Conservation (phyloP, 2,888 invertebrate genomes). For the Drosophila putrida region DNA sequence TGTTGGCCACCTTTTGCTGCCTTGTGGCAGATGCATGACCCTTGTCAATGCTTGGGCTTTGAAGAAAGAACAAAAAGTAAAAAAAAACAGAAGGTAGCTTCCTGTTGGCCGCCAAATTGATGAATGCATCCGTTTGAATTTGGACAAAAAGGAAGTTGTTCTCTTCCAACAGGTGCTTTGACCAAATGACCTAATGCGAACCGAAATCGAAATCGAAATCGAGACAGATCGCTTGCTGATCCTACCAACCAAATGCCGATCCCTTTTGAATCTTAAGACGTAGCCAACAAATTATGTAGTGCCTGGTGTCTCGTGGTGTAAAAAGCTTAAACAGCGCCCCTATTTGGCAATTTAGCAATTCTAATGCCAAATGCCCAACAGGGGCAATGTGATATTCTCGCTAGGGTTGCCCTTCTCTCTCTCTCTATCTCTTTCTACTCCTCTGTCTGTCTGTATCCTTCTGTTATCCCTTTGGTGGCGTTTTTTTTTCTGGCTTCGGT, state of each 20-base stretch:
- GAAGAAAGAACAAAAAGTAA: slow-evolving; percentile 39
- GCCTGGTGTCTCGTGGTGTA: slow-evolving; percentile 24
- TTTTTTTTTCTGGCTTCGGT: slow-evolving; percentile 12
- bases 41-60: slow-evolving; percentile 69
- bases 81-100: slow-evolving; percentile 48
- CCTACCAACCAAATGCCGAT: background rate
- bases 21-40: slow-evolving; percentile 67
- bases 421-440: no score
- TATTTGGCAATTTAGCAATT: slow-evolving; percentile 68
- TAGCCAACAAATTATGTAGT: slow-evolving; percentile 67
- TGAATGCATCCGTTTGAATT: slow-evolving; percentile 82
- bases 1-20: slow-evolving; percentile 48
- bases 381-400: slow-evolving; percentile 12
- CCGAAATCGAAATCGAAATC: slow-evolving; percentile 1
- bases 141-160: slow-evolving; percentile 46
- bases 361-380: slow-evolving; percentile 75
- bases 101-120: slow-evolving; percentile 77
- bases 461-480: no score
- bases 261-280: slow-evolving; percentile 5
- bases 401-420: background rate
- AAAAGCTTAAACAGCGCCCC: slow-evolving; percentile 69
- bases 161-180: slow-evolving; percentile 75
- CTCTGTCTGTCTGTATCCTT: no score
- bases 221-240: background rate
- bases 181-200: slow-evolving; percentile 82